These are phyloP conservation scores for Clarias macrocephalus DNA, from an alignment of 2,113 vertebrate genomes.

Conservation along the genomic window DNA sequence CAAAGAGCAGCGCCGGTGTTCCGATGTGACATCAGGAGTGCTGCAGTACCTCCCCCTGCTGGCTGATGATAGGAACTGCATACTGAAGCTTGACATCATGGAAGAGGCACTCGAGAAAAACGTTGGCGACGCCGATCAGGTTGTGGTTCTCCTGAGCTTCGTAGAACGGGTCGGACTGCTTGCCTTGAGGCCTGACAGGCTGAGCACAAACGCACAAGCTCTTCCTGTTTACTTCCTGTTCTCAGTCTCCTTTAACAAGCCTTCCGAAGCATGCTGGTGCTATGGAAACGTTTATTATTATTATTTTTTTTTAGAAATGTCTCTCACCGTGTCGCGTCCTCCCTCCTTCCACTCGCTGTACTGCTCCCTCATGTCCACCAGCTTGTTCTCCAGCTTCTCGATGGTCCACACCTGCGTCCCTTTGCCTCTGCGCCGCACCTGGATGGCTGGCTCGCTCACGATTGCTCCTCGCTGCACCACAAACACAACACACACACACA, in stretches of 20 bases:
- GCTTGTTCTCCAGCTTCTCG: constrained; percentile 95
- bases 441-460: constrained; percentile 96
- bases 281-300: too few relatives aligned
- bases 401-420: constrained; percentile 96
- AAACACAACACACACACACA: background rate
- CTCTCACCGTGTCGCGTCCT: constrained; percentile 66
- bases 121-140: constrained; percentile 92
- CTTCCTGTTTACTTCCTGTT: background rate
- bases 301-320: too few relatives aligned
- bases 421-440: constrained; percentile 89
- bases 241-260: background rate
- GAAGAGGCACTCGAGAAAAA: constrained; percentile 96
- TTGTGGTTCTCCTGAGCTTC: constrained; percentile 98
- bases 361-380: constrained; percentile 96
- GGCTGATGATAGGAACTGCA: constrained; percentile 97
- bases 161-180: constrained; percentile 88
- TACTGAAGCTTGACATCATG: constrained; percentile 93
- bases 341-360: constrained; percentile 97
- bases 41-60: constrained; percentile 90
- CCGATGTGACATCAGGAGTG: background rate
- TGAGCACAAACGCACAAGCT: constrained; percentile 53
- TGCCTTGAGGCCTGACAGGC: constrained; percentile 77
- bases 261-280: too few relatives aligned
- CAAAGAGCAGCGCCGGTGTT: background rate
- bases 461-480: constrained; percentile 85